phyloP scores from a whole-genome alignment of 2,888 invertebrate species.

The Macrophya alboannulata region DNA sequence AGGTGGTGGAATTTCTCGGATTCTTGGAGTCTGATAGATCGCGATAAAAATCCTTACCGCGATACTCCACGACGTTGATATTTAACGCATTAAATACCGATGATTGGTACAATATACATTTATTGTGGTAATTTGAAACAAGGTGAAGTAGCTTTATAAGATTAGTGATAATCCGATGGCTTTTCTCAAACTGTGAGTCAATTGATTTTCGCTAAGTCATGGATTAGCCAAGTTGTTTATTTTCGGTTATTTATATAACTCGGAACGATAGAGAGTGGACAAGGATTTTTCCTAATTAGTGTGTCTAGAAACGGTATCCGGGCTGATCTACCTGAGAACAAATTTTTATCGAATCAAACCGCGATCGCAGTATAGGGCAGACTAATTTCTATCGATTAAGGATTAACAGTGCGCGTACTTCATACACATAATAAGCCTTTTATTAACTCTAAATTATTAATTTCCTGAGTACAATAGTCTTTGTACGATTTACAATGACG shows the following conservation, averaged over 20 bases:
- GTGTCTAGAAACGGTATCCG: background rate
- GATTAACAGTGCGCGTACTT: too few species aligned
- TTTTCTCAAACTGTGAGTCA: background rate
- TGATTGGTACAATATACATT: background rate
- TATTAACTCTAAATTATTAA: background rate
- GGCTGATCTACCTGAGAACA: background rate
- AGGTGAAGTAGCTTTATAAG: background rate
- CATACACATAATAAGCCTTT: background rate
- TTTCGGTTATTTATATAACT: background rate
- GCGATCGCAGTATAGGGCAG: background rate
- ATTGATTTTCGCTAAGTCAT: background rate
- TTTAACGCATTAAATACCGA: background rate
- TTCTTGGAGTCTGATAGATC: background rate
- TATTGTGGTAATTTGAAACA: background rate
- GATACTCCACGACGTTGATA: too few species aligned
- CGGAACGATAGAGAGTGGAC: background rate
- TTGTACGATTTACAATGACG: background rate
- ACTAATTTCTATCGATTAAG: background rate
- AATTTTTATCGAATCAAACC: background rate
- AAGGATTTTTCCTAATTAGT: background rate
- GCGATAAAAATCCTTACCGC: background rate
- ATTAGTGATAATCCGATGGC: conserved; percentile 32
- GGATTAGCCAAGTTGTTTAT: conserved; percentile 5
- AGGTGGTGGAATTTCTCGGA: background rate
- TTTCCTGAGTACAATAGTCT: background rate